Evolutionary conservation across 2,888 invertebrate genomes (phyloP), one percentile per base, ranked within the genome.

Genomic region (Caenorhabditis sp.): DNA sequence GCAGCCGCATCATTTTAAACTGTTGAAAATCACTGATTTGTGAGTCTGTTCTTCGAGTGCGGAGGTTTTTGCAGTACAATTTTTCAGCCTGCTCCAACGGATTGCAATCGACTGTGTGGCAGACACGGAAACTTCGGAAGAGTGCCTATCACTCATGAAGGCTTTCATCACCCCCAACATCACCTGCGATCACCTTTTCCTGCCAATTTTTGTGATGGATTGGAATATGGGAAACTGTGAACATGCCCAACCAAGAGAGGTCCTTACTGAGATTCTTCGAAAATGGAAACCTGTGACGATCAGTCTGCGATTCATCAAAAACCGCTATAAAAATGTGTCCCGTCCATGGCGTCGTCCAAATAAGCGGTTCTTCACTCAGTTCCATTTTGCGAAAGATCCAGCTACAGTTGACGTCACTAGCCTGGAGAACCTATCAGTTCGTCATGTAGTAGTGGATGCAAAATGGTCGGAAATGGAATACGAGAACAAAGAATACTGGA

Each of bases 381-480:
- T 61, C 19, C 38, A 41, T 41, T 61, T 61, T 14, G 41, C 19
- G 14, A 61, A 38, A 38, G 2, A 22, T 22, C 61, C 61, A 12
- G 22, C 61, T 0, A 14, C 6, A 10, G 22, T 61, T 2, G 61
- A 61, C 8, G 19, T 35, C 10, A n/a, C 58, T 35, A 24, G 41
- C 38, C 3, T 24, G 14, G 19, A 19, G 6, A 54, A 54, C 5
- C 14, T 19, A 19, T 61, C 22, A 5, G 24, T 61, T 22, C 38
- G 38, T 16, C 61, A 61, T 41, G 61, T 61, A 10, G 41, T 61
- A 1, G 41, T 61, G 38, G 61, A 61, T 61, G 61, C 61, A 41
- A 61, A 24, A 24, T 61, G 61, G 61, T 61, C 61, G 12, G 61
- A 61, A 61, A 41, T 22, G 19, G 61, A 61, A 61, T 24, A 61